Evolutionary conservation across 2,113 vertebrate species (phyloP).

Genomic region (Phalacrocorax carbo): DNA sequence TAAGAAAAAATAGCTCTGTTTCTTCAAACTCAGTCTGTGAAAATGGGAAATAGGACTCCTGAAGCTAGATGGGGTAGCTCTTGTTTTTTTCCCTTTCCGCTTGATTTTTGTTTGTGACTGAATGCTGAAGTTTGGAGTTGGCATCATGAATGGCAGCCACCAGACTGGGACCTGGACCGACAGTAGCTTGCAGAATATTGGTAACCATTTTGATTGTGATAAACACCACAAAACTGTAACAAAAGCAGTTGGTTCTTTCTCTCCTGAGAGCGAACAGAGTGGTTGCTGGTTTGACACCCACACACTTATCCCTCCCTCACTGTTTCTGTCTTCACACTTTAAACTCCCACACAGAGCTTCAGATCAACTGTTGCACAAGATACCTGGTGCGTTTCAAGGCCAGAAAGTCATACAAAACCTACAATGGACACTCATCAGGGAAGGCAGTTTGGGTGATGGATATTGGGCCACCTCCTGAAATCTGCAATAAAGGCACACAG

Average conservation of each 20-base stretch:
- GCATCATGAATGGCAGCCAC: not conserved
- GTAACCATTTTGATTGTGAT: not conserved
- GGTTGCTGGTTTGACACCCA: constrained; percentile 8
- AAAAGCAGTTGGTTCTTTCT: constrained; percentile 1
- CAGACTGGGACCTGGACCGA: not conserved
- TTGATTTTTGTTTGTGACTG: not conserved
- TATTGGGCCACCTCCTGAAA: not conserved
- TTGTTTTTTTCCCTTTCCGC: not conserved
- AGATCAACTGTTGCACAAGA: not conserved
- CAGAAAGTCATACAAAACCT: not conserved
- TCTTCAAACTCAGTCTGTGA: not conserved
- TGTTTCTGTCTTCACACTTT: constrained; percentile 11
- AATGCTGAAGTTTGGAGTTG: not conserved
- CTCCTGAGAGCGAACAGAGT: not conserved
- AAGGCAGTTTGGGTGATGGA: not conserved
- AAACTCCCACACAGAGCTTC: not conserved
- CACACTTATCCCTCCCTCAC: not conserved
- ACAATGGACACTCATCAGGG: not conserved
- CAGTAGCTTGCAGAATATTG: not conserved
- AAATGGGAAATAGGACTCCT: not conserved
- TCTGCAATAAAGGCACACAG: not conserved
- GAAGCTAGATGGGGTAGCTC: not conserved
- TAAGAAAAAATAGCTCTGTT: not conserved
- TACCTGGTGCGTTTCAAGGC: not conserved
- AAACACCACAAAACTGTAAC: not conserved